Base-by-base conservation (phyloP, 2,113 vertebrate genomes). In the Melanotaenia duboulayi region DNA sequence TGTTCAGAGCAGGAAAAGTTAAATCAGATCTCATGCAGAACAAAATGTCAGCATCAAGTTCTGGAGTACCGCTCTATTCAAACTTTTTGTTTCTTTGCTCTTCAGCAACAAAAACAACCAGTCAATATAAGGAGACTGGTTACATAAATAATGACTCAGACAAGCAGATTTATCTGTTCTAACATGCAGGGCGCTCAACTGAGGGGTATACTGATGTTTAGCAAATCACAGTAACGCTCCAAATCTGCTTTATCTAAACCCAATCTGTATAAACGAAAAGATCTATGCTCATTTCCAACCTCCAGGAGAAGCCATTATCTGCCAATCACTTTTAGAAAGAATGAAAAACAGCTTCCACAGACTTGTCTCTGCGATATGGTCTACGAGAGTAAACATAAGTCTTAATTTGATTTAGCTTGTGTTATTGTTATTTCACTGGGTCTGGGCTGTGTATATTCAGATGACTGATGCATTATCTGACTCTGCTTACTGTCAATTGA, bases 401-500 rank as follows among this genome's bases (percentile, higher is more conserved):
- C 74, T 71, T 82, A 57, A 83, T 78, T 75, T 68, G 62, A 59
- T 74, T 76, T 57, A 59, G 32, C 59, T 28, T 2, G 55, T 56
- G 59, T 69, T 69, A 51, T 75, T 65, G 71, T 83, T 72, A 50
- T 66, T 74, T 74, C 80, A 10, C 61, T 10, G 42, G 40, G 67
- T 35, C 40, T 32, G 60, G 23, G 59, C 49, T 39, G 46, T 39
- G 37, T 73, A 61, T 66, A 50, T 72, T 64, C 52, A 40, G 35
- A 74, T 51, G 40, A 52, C 70, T 69, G 58, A 74, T 61, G 76
- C 65, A 51, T 69, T 79, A 66, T 17, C 23, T 60, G 55, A 42
- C 57, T 56, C 76, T 77, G 81, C 78, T 81, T 78, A 73, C 56
- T 71, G 82, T 82, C 90, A 84, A 54, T 63, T 48, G 22, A 83